Base-by-base conservation (phyloP, 1,140 invertebrate species). In the Eciton burchellii region DNA sequence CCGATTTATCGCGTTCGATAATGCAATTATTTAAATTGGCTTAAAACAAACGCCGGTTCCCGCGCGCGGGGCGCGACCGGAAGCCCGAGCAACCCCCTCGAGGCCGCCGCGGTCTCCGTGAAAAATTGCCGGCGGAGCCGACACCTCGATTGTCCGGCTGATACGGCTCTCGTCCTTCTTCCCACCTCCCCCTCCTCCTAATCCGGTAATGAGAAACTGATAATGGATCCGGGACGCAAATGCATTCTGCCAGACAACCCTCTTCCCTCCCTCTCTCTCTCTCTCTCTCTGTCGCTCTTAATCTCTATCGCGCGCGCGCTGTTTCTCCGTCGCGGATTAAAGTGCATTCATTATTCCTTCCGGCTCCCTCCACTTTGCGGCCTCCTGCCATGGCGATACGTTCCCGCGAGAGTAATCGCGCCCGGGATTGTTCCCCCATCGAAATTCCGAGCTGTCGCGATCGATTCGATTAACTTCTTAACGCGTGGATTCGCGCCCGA, bases 381-480 rank as follows among this genome's bases (percentile, higher is more conserved):
- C 16, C 49, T 68, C 56, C 62, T 52, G 62, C 41, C 47, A 21
- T 21, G 21, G 21, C 47, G n/a, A 77, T 77, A 43, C 62, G 62
- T 68, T 77, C 74, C 68, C 74, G 74, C 35, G 74, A 54, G 74
- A 79, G 74, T 63, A 79, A 79, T 79, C 63, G 74, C n/a, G 35
- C 3, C 35, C 63, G 41, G 52, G 24, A 79, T 79, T 79, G 74
- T 79, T 68, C 41, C 35, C 68, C 35, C 63, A 70, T 79, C 74
- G 74, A 79, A 79, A 79, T 79, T 79, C 63, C 74, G 49, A 35
- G 41, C 74, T 47, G 74, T 79, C 74, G 74, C 63, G 74, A n/a
- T n/a, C n/a, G 52, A 79, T 79, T 79, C 74, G 74, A 79, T 79
- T 79, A 79, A 79, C 63, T 79, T 68, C 74, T 79, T 79, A 70